These are phyloP conservation scores for Phragmatobia fuliginosa DNA, from an alignment of 2,888 invertebrate species.

Conservation along the genomic window DNA sequence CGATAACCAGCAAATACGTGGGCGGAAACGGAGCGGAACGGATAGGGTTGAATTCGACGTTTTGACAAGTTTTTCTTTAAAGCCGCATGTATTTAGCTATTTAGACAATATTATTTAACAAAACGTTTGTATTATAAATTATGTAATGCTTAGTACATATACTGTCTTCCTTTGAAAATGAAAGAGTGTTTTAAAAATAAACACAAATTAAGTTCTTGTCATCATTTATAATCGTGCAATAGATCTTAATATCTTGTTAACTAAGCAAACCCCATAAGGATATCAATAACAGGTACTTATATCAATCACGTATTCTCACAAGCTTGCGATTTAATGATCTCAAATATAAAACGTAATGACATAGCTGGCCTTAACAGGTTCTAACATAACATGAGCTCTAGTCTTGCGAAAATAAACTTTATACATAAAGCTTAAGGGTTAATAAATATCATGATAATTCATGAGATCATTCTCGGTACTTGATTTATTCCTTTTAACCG, in stretches of 20 bases:
- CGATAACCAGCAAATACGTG: too few species aligned
- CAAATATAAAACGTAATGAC: slow-evolving; percentile 80
- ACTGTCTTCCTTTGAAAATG: background rate
- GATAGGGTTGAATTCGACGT: background rate
- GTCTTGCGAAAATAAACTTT: slow-evolving; percentile 54
- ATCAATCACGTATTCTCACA: slow-evolving; percentile 69
- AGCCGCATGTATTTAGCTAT: background rate
- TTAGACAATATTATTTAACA: background rate
- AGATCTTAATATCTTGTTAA: slow-evolving; percentile 27
- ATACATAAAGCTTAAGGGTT: slow-evolving; percentile 51
- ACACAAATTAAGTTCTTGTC: slow-evolving; percentile 4
- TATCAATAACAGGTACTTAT: slow-evolving; percentile 56
- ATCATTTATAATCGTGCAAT: slow-evolving; percentile 9
- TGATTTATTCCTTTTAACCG: slow-evolving; percentile 85
- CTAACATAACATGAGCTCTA: slow-evolving; percentile 45
- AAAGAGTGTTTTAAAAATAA: background rate
- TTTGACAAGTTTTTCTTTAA: background rate
- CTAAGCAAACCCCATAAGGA: slow-evolving; percentile 44
- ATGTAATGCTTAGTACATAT: background rate
- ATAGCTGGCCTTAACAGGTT: slow-evolving; percentile 67
- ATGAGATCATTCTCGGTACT: slow-evolving; percentile 82
- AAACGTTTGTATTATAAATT: background rate
- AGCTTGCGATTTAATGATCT: slow-evolving; percentile 77
- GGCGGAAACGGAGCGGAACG: too few species aligned
- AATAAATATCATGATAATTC: slow-evolving; percentile 54